Percentiles rank a stretch among this genome's conserved stretches.
These are phyloP conservation scores for Halictus quadricinctus DNA, from an alignment of 2,888 invertebrate genomes.

Conservation along the genomic window DNA sequence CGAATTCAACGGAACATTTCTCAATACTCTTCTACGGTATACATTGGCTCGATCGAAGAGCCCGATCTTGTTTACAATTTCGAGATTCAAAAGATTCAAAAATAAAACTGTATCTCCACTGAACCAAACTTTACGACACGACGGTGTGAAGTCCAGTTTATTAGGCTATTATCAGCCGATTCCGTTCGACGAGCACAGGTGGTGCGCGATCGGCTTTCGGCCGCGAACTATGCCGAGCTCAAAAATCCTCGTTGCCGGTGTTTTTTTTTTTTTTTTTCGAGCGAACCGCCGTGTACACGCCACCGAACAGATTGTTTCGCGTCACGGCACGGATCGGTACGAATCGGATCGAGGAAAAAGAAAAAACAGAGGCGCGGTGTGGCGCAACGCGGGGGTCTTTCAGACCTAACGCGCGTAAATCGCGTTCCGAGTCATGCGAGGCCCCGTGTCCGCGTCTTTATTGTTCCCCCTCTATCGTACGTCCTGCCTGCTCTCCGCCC, in stretches of 20 bases:
- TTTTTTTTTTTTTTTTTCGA: conserved; percentile 11
- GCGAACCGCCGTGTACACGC: not conserved
- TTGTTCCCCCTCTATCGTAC: conserved; percentile 19
- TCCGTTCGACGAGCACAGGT: not conserved
- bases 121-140: not conserved
- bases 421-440: conserved; percentile 64
- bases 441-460: conserved; percentile 2
- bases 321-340: not conserved
- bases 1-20: too few species aligned
- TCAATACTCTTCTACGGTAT: too few species aligned
- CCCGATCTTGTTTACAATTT: too few species aligned
- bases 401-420: conserved; percentile 73
- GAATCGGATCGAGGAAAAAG: not conserved
- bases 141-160: not conserved
- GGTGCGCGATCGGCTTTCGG: not conserved
- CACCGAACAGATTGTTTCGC: conserved; percentile 33
- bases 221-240: not conserved
- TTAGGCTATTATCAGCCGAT: not conserved
- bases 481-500: not conserved
- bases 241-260: not conserved
- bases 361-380: not conserved
- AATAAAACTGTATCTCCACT: not conserved
- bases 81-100: not conserved
- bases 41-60: too few species aligned
- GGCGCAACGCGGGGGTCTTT: conserved; percentile 47